phyloP scores from a whole-genome alignment of 2,113 vertebrate species.

The Anoplopoma fimbria region DNA sequence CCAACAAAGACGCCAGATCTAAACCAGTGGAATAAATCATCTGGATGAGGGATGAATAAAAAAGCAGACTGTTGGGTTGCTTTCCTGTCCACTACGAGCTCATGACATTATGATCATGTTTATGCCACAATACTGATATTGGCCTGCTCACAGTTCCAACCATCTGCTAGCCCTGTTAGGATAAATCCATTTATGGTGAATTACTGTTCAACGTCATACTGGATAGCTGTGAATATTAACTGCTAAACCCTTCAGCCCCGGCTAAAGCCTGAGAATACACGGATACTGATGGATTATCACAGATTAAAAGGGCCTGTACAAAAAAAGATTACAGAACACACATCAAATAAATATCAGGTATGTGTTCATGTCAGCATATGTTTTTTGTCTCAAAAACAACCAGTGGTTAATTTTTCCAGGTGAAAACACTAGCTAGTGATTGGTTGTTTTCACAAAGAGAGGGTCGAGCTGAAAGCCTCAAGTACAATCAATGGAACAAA shows the following conservation, averaged over 20 bases:
- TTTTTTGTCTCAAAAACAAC: slow-evolving; percentile 1
- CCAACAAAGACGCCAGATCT: slow-evolving; percentile 28
- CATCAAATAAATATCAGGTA: not conserved
- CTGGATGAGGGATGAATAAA: not conserved
- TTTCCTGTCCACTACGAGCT: slow-evolving; percentile 26
- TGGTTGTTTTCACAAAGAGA: not conserved
- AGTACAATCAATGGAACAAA: no score
- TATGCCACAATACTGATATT: slow-evolving; percentile 52
- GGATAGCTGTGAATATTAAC: slow-evolving; percentile 41
- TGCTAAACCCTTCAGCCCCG: slow-evolving; percentile 32
- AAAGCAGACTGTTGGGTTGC: not conserved
- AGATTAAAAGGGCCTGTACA: slow-evolving; percentile 65
- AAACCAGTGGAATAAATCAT: not conserved
- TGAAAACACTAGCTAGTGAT: not conserved
- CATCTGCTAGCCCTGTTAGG: slow-evolving; percentile 63
- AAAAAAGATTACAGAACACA: slow-evolving; percentile 33
- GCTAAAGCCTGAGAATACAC: slow-evolving; percentile 40
- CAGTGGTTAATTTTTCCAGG: not conserved
- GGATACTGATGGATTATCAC: slow-evolving; percentile 66
- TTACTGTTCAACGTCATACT: slow-evolving; percentile 59
- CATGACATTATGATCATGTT: slow-evolving; percentile 27
- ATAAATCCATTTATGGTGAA: slow-evolving; percentile 70
- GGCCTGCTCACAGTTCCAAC: slow-evolving; percentile 55
- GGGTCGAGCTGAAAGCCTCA: not conserved
- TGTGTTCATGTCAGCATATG: not conserved